These are phyloP conservation scores for Lepus europaeus DNA, from an alignment of 2,113 vertebrate genomes.

Conservation along the genomic window DNA sequence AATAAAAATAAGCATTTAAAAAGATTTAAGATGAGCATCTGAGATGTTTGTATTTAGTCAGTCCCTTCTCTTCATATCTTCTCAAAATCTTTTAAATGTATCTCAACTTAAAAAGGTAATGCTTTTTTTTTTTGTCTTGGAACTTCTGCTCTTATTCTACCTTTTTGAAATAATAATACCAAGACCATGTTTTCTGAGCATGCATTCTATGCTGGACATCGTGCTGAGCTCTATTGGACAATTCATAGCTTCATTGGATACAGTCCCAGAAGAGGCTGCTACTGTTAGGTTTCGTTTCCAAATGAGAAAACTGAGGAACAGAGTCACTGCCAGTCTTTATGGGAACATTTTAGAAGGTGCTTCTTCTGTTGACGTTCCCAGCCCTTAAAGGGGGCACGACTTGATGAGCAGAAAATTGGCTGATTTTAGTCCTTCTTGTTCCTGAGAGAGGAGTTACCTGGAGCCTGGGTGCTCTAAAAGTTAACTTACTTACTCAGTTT, in stretches of 20 bases:
- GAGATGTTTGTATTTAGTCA: neutral
- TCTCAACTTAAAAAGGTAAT: slow-evolving; percentile 4
- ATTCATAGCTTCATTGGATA: neutral
- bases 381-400: neutral
- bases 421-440: neutral
- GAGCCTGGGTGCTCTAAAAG: neutral
- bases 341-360: neutral
- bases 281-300: neutral
- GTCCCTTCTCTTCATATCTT: neutral
- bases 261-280: neutral
- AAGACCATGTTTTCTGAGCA: neutral
- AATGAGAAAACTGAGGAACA: neutral
- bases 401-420: neutral
- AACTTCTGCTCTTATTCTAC: neutral
- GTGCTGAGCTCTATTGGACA: neutral
- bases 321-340: neutral
- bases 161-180: neutral
- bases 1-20: neutral
- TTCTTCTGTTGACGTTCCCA: neutral
- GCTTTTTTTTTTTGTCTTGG: neutral
- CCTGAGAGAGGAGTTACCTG: neutral
- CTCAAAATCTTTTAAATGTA: neutral
- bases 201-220: neutral
- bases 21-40: neutral
- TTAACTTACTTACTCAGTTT: neutral